Conservation (phyloP, 2,888 invertebrate species). For the Cheilosia vulpina region DNA sequence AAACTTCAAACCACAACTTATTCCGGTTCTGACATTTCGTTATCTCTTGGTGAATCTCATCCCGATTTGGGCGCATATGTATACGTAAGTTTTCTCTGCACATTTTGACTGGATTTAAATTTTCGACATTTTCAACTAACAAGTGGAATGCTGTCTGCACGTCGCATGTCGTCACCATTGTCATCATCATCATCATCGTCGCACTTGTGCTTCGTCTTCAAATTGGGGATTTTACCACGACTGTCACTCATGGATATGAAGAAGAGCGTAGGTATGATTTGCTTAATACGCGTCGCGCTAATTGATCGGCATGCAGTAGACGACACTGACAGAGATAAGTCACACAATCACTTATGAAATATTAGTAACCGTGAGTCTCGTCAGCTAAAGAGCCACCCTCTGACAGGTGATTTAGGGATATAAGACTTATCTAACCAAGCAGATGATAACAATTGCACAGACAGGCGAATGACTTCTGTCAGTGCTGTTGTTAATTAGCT, state of each 20-base stretch:
- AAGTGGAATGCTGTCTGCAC: conserved; percentile 25
- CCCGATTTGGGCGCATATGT: background rate
- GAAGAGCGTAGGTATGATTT: background rate
- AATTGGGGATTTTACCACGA: conserved; percentile 23
- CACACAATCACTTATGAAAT: conserved; percentile 12
- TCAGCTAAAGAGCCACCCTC: background rate
- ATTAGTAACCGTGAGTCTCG: conserved; percentile 21
- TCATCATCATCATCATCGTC: background rate
- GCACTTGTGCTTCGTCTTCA: conserved; percentile 31
- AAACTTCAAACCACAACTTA: conserved; percentile 52
- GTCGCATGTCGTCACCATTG: conserved; percentile 22
- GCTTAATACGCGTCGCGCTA: conserved; percentile 22
- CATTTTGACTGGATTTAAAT: conserved; percentile 58
- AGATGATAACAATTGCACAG: conserved; percentile 1
- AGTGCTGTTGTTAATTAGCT: conserved; percentile 16
- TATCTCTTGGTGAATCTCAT: conserved; percentile 40
- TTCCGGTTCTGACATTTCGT: conserved; percentile 51
- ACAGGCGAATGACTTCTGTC: background rate
- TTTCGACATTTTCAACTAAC: conserved; percentile 64
- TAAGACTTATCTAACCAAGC: background rate
- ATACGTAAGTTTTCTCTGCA: conserved; percentile 26
- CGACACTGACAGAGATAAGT: conserved; percentile 10
- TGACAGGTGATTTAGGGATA: conserved; percentile 19
- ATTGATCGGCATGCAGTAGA: conserved; percentile 24
- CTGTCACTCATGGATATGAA: conserved; percentile 15